Evolutionary conservation across 2,888 invertebrate genomes (phyloP), one percentile per base, ranked within the genome.

Genomic region (Eugnorisma glareosa): DNA sequence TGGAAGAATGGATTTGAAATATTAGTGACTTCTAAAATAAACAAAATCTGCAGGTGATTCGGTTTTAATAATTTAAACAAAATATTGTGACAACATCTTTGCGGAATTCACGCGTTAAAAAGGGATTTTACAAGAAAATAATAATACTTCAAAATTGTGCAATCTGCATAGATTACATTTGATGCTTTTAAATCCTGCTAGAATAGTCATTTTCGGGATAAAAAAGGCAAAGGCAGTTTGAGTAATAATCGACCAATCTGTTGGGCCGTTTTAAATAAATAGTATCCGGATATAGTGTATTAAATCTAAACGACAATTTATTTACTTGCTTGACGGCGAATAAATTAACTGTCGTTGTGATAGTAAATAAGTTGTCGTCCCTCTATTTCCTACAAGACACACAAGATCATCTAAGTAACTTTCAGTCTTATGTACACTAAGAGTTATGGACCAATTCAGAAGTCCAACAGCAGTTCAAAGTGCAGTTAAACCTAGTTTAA

Each of bases 401-500:
- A 51, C n/a, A n/a, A 54, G 71, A 83, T 66, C 28, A 48, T n/a
- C 21, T 8, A 28, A 57, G 28, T 48, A 64, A 61, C 21, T 79
- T 43, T 21, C 21, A 3, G 35, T n/a, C 51, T 10, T 57, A 64
- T 51, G 51, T 31, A 21, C 37, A 31, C 13, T 48, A 37, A 59
- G 31, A 73, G 37, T 59, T 31, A 66, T 54, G 15, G n/a, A 48
- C 37, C 37, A 66, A 45, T 70, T 80, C n/a, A 69, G 21, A 74
- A 59, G 40, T 40, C 5, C 64, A 43, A 57, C 57, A 63, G 67
- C n/a, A 72, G 54, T 72, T 67, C n/a, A 67, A 67, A 79, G 54
- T 57, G 72, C 67, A 73, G 40, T 79, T 64, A 35, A 51, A 64
- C 57, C 48, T 37, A 54, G 15, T 54, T 48, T 45, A 57, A 57